phyloP scores from a whole-genome alignment of 2,113 vertebrate genomes.

The Dicentrarchus labrax region DNA sequence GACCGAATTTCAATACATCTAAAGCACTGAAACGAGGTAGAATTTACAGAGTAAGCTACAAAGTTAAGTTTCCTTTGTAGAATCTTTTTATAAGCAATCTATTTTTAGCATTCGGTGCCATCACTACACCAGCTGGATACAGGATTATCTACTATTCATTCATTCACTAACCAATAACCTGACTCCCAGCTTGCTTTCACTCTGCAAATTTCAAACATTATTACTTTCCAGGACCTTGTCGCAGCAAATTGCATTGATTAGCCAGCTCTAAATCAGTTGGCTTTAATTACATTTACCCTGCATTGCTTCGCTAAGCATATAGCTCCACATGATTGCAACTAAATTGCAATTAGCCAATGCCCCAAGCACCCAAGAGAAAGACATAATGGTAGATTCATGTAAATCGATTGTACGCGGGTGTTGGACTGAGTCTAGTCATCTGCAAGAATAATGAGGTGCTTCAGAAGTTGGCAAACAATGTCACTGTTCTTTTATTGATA shows the following conservation, averaged over 20 bases:
- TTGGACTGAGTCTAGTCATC: conserved; percentile 45
- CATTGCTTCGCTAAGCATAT: conserved; percentile 67
- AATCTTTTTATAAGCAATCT: conserved; percentile 49
- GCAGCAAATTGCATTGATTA: conserved; percentile 81
- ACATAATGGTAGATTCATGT: conserved; percentile 45
- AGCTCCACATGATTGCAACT: conserved; percentile 68
- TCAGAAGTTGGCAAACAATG: neutral
- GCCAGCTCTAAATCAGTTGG: conserved; percentile 75
- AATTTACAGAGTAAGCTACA: conserved; percentile 15
- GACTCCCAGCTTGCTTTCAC: conserved; percentile 47
- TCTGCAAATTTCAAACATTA: conserved; percentile 64
- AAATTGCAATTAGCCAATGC: conserved; percentile 76
- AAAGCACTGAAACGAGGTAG: neutral
- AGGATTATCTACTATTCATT: conserved; percentile 54
- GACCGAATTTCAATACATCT: conserved; percentile 8
- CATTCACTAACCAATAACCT: conserved; percentile 60
- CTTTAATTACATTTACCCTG: conserved; percentile 77
- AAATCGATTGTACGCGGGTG: conserved; percentile 60
- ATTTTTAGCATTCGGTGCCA: conserved; percentile 68
- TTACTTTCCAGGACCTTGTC: conserved; percentile 76
- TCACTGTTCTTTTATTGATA: neutral
- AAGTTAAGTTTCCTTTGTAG: conserved; percentile 36
- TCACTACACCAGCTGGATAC: conserved; percentile 49
- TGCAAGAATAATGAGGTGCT: conserved; percentile 51
- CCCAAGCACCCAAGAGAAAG: conserved; percentile 47